These are phyloP conservation scores for Knipowitschia caucasica DNA, from an alignment of 2,797 vertebrate genomes.

Conservation along the genomic window DNA sequence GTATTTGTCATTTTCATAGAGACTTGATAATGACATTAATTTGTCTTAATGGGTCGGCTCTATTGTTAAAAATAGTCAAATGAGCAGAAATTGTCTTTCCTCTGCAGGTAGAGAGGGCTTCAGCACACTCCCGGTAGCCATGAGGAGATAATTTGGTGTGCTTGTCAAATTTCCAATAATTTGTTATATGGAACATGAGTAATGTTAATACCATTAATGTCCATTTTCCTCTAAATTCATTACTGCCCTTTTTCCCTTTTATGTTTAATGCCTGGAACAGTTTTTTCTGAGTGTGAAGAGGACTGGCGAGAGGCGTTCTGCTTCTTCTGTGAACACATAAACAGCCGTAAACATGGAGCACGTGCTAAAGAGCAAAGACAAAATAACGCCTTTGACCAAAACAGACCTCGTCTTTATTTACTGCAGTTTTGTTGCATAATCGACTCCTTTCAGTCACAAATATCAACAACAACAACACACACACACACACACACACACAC, in stretches of 20 bases:
- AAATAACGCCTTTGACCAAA: neutral
- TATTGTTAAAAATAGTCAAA: constrained; percentile 99
- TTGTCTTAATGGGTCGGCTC: constrained; percentile 99
- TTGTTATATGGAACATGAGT: constrained; percentile 99
- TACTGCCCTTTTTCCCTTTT: constrained; percentile 99
- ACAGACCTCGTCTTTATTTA: neutral
- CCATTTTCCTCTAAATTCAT: constrained; percentile 99
- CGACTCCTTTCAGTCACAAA: neutral
- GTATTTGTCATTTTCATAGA: constrained; percentile 99
- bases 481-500: too few relatives aligned
- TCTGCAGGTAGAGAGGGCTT: constrained; percentile 98
- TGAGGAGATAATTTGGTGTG: constrained; percentile 99
- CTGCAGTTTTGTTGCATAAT: neutral
- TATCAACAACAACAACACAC: too few relatives aligned
- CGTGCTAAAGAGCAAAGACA: neutral
- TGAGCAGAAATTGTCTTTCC: constrained; percentile 99
- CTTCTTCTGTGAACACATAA: constrained; percentile 40
- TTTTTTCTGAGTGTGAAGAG: constrained; percentile 92
- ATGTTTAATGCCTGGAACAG: constrained; percentile 93
- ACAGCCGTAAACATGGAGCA: constrained; percentile 36
- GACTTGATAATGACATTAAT: constrained; percentile 99
- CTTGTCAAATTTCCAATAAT: constrained; percentile 99
- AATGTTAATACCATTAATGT: constrained; percentile 99
- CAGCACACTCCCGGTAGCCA: constrained; percentile 89
- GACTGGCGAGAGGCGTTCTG: constrained; percentile 82